Evolutionary conservation across 2,888 invertebrate genomes (phyloP).

Genomic region (Tortrix viridana): DNA sequence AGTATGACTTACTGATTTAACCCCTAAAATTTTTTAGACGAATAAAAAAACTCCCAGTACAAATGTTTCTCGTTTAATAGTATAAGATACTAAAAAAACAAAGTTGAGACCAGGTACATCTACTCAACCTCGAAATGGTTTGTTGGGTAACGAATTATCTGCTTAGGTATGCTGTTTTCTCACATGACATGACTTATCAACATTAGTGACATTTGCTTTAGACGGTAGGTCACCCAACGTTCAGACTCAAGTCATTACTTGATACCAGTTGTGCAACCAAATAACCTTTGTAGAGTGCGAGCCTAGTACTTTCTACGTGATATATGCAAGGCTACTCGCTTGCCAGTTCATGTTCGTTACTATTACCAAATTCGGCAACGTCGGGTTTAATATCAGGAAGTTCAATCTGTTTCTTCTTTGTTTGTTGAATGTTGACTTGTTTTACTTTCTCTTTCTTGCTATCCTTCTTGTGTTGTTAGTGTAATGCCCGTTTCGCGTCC

Average conservation of each 20-base stretch:
- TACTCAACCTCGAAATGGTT: too few species aligned
- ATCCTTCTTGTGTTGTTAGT: neutral
- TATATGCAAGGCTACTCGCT: slow-evolving; percentile 47
- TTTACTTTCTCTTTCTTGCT: slow-evolving; percentile 7
- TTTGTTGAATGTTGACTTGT: neutral
- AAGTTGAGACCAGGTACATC: too few species aligned
- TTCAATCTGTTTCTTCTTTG: slow-evolving; percentile 7
- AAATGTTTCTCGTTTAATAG: too few species aligned
- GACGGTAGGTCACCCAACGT: slow-evolving; percentile 5
- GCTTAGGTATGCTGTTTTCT: too few species aligned
- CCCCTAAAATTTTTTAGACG: too few species aligned
- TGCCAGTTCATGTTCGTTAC: slow-evolving; percentile 34
- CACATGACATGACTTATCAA: neutral
- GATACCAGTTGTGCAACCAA: slow-evolving; percentile 28
- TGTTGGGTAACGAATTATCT: too few species aligned
- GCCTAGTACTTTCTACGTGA: slow-evolving; percentile 49
- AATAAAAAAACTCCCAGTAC: too few species aligned
- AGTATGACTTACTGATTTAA: too few species aligned
- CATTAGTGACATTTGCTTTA: slow-evolving; percentile 8
- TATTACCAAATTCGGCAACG: slow-evolving; percentile 27
- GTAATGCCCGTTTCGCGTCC: neutral
- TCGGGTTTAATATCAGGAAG: slow-evolving; percentile 20
- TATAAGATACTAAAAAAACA: too few species aligned
- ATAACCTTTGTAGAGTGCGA: slow-evolving; percentile 30
- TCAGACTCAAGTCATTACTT: neutral